Base-by-base conservation (phyloP, 1,140 invertebrate genomes). In the Battus philenor region DNA sequence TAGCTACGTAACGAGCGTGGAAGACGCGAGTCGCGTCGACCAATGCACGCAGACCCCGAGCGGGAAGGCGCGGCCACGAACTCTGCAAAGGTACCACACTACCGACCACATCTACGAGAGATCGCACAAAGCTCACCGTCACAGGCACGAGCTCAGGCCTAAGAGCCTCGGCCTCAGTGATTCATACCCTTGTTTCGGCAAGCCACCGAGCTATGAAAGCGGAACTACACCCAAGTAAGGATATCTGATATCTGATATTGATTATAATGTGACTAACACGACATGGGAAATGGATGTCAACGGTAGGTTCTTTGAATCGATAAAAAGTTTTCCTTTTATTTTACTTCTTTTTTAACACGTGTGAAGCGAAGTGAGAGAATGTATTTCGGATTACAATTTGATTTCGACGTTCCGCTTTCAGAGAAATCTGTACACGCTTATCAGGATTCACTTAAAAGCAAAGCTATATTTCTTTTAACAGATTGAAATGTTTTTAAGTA, bases 61-160 rank as follows among this genome's bases (percentile, higher is more conserved):
- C 56, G 73, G 75, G 9, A 79, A 76, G 45, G 33, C 63, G 4
- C 67, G 66, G n/a, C 70, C 71, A 0, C 66, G 69, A 10, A 63
- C 65, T 7, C 63, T 84, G n/a, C 77, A 81, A 64, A 71, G 77
- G 60, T 77, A 72, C 57, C 69, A 84, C 68, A 84, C 80, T n/a
- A 64, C 68, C 29, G 80, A 84, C 47, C 80, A 80, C 54, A 48
- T 84, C 33, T 78, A 71, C 68, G 76, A 80, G 59, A 32, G 61
- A 34, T 38, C 63, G 15, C 64, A 66, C 33, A 66, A 67, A 41
- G 59, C 58, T 1, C 53, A 75, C 49, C 60, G 65, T 9, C 31
- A 46, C 38, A 64, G 59, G 44, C 65, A 68, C 36, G 64, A 77
- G 6, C 32, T 33, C n/a, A 43, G 73, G 29, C 74, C 70, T 5